phyloP scores from a whole-genome alignment of 2,797 vertebrate genomes.

The Balearica regulorum region DNA sequence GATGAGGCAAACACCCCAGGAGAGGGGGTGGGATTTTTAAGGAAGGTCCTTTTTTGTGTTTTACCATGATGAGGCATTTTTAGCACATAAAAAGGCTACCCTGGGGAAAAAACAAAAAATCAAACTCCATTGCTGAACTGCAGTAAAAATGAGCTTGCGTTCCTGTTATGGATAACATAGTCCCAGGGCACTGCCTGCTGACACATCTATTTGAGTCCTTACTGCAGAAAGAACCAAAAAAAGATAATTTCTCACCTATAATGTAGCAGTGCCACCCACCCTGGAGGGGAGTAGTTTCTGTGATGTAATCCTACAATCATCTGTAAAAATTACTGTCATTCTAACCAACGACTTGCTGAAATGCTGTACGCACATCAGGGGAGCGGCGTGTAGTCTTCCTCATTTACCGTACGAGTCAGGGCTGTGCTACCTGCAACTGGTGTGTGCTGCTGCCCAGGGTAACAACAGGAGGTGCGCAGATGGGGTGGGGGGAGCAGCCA shows the following conservation, averaged over 20 bases:
- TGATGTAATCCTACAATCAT: conserved; percentile 30
- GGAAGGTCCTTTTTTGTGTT: neutral
- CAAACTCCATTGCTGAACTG: neutral
- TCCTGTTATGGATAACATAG: neutral
- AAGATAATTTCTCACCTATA: conserved; percentile 14
- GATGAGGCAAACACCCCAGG: conserved; percentile 9
- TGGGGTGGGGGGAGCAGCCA: neutral
- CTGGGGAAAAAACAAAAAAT: neutral
- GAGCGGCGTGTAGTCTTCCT: conserved; percentile 22
- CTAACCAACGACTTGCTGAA: conserved; percentile 24
- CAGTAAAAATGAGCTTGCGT: neutral
- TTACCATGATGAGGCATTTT: conserved; percentile 1
- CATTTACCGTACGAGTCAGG: conserved; percentile 18
- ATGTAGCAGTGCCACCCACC: neutral
- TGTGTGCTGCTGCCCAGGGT: neutral
- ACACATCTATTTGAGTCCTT: neutral
- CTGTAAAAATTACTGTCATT: conserved; percentile 14
- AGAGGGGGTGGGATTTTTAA: conserved; percentile 1
- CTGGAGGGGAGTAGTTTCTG: neutral
- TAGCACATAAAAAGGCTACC: neutral
- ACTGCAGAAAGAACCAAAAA: neutral
- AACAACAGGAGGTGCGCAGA: neutral
- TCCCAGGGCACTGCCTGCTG: neutral
- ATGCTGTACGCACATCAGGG: neutral
- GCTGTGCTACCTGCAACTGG: conserved; percentile 2